These are phyloP conservation scores for Agrotis ipsilon DNA, from an alignment of 2,888 invertebrate species.

Conservation along the genomic window DNA sequence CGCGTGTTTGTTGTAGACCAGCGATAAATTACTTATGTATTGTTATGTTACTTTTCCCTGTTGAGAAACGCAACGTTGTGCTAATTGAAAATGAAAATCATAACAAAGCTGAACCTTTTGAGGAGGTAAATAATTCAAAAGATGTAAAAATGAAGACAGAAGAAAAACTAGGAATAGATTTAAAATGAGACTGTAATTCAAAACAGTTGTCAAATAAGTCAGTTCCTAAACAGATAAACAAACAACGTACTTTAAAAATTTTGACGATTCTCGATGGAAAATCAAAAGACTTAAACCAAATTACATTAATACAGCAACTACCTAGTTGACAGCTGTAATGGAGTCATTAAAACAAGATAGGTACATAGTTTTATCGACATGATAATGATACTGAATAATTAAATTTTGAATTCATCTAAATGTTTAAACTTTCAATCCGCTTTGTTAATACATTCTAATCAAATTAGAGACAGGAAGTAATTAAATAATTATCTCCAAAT, in stretches of 20 bases:
- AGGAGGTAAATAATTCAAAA: not conserved
- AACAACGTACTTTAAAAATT: no score
- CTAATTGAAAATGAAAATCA: conserved; percentile 31
- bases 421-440: not conserved
- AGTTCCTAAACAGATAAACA: not conserved
- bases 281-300: conserved; percentile 21
- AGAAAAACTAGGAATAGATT: not conserved
- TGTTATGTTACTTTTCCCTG: conserved; percentile 50
- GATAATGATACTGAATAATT: not conserved
- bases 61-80: conserved; percentile 21
- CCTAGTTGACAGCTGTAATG: not conserved
- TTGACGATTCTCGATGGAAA: not conserved
- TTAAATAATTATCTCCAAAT: conserved; percentile 15
- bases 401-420: not conserved
- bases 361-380: not conserved
- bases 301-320: conserved; percentile 3
- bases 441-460: conserved; percentile 12
- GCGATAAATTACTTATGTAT: conserved; percentile 61
- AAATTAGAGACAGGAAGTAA: conserved; percentile 12
- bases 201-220: not conserved
- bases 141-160: not conserved
- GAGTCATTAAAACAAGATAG: not conserved
- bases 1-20: conserved; percentile 56
- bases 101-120: not conserved
- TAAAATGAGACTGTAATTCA: not conserved